These are phyloP conservation scores for Pardalotus punctatus DNA, from an alignment of 2,113 vertebrate species.

Conservation along the genomic window DNA sequence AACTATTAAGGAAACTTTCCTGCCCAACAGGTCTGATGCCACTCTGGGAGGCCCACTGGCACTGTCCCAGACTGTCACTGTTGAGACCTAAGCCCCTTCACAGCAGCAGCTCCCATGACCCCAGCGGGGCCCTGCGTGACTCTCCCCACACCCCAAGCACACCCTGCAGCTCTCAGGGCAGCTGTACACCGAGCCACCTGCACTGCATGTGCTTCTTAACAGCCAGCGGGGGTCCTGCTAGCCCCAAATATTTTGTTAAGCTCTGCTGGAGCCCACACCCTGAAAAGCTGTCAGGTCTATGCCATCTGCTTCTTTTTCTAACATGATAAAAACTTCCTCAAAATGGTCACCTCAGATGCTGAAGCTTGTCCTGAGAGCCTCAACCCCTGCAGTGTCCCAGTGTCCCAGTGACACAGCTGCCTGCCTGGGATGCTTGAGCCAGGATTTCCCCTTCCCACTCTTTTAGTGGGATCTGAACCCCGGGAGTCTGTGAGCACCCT, in stretches of 20 bases:
- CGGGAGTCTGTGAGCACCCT: background rate
- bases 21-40: fast-evolving
- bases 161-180: background rate
- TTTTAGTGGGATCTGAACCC: background rate
- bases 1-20: background rate
- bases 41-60: background rate
- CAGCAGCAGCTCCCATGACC: background rate
- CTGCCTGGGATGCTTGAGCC: background rate
- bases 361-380: background rate
- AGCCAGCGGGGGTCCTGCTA: background rate
- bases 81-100: background rate
- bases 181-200: background rate
- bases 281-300: background rate
- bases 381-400: background rate
- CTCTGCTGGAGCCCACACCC: background rate
- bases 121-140: fast-evolving
- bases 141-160: background rate
- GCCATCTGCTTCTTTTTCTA: background rate
- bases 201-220: background rate
- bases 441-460: background rate
- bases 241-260: background rate
- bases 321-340: background rate
- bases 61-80: background rate
- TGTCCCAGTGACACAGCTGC: background rate
- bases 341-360: background rate